Base-by-base conservation (phyloP, 2,797 vertebrate species). In the Aeoliscus strigatus region DNA sequence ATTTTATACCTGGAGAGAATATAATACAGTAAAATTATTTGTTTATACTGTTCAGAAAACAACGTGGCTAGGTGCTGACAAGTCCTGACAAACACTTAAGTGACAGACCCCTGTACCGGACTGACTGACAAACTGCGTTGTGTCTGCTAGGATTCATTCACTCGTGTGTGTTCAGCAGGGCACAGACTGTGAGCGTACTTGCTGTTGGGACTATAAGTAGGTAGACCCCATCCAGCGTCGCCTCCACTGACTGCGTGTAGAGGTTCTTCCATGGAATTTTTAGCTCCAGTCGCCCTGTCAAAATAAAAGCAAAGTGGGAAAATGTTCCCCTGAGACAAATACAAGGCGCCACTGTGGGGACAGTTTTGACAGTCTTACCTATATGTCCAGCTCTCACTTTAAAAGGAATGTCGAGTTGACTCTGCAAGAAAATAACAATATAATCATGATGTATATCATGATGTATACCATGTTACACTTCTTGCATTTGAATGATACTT, bases 221-320 rank as follows among this genome's bases (percentile, higher is more conserved):
- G 75, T 90, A 96, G 67, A 99, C 93, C 23, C 91, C 94, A 75
- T 94, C 94, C 53, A 99, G 85, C 9, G 91, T 90, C n/a, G 96
- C 94, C 72, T 94, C 93, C 70, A 99, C 96, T 2, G 96, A 93
- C 64, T 97, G 93, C 14, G 86, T 93, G 81, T 99, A 99, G 49
- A 99, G 91, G 54, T 97, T 93, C 73, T 96, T 92, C 96, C 96
- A 99, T 4, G 96, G 96, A 59, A 99, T 99, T 82, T 88, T 91
- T 25, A 99, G 82, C 60, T 93, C 89, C 58, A 99, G 87, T 25
- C 91, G 89, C 60, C 91, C 96, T 99, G 45, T 30, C 1, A 12
- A 50, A 3, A 46, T 15, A 66, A 51, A 57, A 2, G 28, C 0
- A 35, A 49, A 34, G 2, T 52, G 7, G 52, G 18, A 46, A 52